Conservation (phyloP, 2,113 vertebrate species). For the Plestiodon gilberti region DNA sequence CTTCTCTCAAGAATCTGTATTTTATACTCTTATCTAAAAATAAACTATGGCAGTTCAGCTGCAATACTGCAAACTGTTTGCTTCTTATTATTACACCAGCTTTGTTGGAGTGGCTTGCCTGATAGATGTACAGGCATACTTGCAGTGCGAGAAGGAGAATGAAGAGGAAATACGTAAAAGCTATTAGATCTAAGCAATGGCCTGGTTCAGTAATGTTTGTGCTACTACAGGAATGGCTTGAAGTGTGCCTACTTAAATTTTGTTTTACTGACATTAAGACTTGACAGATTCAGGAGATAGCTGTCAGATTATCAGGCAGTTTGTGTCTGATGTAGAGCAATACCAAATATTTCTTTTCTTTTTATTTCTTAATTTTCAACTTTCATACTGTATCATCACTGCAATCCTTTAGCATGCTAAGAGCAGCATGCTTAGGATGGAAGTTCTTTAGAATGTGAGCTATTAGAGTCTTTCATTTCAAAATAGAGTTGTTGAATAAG, state of each 20-base stretch:
- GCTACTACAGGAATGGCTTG: background rate
- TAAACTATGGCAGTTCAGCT: slow-evolving; percentile 89
- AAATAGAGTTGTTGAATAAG: too few species aligned
- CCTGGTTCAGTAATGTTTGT: background rate
- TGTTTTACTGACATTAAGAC: background rate
- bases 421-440: too few species aligned
- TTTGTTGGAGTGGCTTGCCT: slow-evolving; percentile 82
- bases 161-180: background rate
- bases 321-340: too few species aligned
- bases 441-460: too few species aligned
- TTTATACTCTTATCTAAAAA: slow-evolving; percentile 78
- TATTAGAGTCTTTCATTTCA: too few species aligned
- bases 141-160: slow-evolving; percentile 45
- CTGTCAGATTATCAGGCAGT: background rate
- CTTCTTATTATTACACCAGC: slow-evolving; percentile 82
- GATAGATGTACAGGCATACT: slow-evolving; percentile 85
- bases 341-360: too few species aligned
- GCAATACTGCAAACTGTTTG: slow-evolving; percentile 83
- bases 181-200: background rate
- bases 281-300: background rate
- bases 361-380: too few species aligned
- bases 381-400: too few species aligned
- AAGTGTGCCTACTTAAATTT: background rate
- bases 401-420: too few species aligned
- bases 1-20: too few species aligned